These are phyloP conservation scores for Anolis apletophallus DNA, from an alignment of 2,797 vertebrate species.

Conservation along the genomic window DNA sequence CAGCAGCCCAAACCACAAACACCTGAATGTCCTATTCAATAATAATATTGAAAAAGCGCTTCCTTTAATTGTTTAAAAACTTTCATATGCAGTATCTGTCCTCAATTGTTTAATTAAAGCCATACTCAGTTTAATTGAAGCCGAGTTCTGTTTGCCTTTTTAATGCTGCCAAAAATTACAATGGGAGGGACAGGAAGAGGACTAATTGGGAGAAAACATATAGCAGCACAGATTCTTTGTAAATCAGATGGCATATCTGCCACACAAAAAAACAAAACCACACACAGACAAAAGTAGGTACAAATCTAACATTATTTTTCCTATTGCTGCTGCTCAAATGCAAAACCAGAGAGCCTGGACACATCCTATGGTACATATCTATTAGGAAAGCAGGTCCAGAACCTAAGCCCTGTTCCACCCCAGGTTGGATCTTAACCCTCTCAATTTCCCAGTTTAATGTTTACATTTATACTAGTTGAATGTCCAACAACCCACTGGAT, in stretches of 20 bases:
- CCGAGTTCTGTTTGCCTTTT: not conserved
- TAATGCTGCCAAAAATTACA: not conserved
- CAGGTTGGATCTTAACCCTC: not conserved
- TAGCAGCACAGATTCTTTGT: not conserved
- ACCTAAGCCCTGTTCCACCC: not conserved
- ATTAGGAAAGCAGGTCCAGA: not conserved
- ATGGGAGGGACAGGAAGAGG: no score
- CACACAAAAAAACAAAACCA: not conserved
- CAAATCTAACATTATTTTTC: not conserved
- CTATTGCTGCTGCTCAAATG: not conserved
- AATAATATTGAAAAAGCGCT: conserved; percentile 11
- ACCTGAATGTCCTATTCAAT: conserved; percentile 26
- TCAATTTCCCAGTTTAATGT: not conserved
- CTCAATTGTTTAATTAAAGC: conserved; percentile 9
- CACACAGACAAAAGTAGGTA: not conserved
- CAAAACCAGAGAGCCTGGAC: not conserved
- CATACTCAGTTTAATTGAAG: conserved; percentile 11
- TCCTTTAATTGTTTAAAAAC: conserved; percentile 14
- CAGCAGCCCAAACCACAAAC: conserved; percentile 3
- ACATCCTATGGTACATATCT: not conserved
- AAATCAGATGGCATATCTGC: not conserved
- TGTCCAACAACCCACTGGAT: not conserved
- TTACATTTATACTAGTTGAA: not conserved
- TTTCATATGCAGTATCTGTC: not conserved
- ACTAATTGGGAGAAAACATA: not conserved